A percentile compares a stretch with the other conserved stretches of the same genome.
These are phyloP conservation scores for Xenops minutus DNA, from an alignment of 2,797 vertebrate genomes.

Conservation along the genomic window DNA sequence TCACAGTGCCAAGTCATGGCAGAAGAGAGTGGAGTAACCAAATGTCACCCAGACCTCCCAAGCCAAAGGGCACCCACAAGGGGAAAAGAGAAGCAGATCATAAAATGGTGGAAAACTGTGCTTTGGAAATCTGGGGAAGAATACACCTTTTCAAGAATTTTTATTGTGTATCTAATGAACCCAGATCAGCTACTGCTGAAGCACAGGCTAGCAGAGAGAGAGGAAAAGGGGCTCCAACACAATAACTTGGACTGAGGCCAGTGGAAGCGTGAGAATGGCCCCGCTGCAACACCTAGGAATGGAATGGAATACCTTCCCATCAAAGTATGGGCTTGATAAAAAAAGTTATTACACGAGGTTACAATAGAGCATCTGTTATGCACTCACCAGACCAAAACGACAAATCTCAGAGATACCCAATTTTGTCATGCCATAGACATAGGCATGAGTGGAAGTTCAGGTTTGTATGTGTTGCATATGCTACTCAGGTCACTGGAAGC, in stretches of 20 bases:
- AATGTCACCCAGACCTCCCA: neutral
- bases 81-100: neutral
- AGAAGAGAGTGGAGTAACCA: neutral
- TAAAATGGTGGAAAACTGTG: neutral
- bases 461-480: neutral
- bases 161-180: accelerated
- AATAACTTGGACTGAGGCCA: neutral
- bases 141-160: neutral
- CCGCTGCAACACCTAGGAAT: neutral
- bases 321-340: neutral
- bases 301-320: neutral
- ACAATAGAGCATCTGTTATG: neutral
- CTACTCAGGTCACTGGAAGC: neutral
- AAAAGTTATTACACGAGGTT: neutral
- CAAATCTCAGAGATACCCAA: neutral
- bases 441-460: neutral
- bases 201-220: neutral
- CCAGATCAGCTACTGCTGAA: neutral
- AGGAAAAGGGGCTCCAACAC: neutral
- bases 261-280: neutral
- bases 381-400: neutral
- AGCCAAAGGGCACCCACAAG: neutral
- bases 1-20: neutral
- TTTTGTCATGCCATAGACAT: neutral
- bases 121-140: neutral